Conservation (phyloP, 2,113 vertebrate species). For the Fukomys damarensis region DNA sequence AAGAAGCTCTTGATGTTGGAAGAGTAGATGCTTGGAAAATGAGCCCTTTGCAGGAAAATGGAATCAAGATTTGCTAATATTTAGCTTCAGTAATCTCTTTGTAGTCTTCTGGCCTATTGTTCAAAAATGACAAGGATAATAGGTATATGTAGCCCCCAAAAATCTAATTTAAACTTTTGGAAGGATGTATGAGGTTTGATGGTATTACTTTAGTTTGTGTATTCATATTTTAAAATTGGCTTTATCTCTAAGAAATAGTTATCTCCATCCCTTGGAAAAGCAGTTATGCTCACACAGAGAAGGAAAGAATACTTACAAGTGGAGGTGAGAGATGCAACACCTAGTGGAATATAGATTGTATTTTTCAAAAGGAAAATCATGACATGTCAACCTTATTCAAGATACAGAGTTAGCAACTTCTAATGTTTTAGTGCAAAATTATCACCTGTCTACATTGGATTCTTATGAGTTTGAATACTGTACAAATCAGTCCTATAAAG, state of each 20-base stretch:
- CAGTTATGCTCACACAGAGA: neutral
- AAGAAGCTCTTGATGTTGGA: neutral
- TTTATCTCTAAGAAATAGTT: neutral
- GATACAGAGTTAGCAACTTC: neutral
- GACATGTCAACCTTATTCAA: neutral
- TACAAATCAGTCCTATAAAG: neutral
- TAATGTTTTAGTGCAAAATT: neutral
- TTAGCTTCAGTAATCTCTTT: neutral
- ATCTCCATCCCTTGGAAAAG: neutral
- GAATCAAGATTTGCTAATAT: conserved; percentile 15
- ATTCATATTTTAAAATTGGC: conserved; percentile 10
- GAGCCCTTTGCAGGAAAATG: neutral
- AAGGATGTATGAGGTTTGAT: conserved; percentile 15
- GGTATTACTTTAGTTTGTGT: neutral
- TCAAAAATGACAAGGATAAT: neutral
- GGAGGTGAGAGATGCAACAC: neutral
- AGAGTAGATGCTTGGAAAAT: neutral
- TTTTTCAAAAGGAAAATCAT: neutral
- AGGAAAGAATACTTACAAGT: neutral
- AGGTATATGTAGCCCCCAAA: neutral
- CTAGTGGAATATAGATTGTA: neutral
- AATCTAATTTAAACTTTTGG: neutral
- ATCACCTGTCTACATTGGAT: neutral
- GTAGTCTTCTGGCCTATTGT: neutral
- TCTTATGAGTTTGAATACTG: neutral